Evolutionary conservation across 2,888 invertebrate genomes (phyloP).

Genomic region (Cenopis cana): DNA sequence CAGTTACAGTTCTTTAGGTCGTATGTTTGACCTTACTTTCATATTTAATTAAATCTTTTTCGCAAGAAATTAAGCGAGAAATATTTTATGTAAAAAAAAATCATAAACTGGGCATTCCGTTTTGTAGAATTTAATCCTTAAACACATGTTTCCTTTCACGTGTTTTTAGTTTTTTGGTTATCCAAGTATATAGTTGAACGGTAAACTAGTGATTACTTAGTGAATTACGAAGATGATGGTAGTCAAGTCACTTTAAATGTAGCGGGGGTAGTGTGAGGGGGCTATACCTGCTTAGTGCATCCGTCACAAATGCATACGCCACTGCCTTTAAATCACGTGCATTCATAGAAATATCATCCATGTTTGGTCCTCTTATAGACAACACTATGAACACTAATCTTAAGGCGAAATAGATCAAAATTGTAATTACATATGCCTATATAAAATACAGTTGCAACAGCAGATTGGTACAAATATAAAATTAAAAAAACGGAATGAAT

Average conservation of each 20-base stretch:
- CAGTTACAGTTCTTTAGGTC: background rate
- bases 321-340: constrained; percentile 59
- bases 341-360: constrained; percentile 51
- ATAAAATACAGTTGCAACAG: constrained; percentile 52
- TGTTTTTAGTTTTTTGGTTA: background rate
- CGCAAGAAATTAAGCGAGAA: background rate
- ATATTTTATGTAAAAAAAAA: background rate
- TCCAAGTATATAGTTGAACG: background rate
- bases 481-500: constrained; percentile 41
- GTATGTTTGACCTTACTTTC: too few relatives aligned
- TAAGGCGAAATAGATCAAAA: constrained; percentile 41
- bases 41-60: background rate
- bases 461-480: constrained; percentile 63
- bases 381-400: constrained; percentile 7
- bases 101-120: background rate
- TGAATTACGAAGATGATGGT: background rate
- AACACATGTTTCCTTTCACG: constrained; percentile 18
- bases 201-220: background rate
- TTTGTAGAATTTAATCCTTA: background rate
- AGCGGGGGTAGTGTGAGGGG: background rate
- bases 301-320: constrained; percentile 59
- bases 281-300: constrained; percentile 20
- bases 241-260: too few relatives aligned
- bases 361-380: constrained; percentile 9
- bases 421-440: constrained; percentile 44